phyloP scores from a whole-genome alignment of 2,888 invertebrate genomes.

The Ochlodes sylvanus region DNA sequence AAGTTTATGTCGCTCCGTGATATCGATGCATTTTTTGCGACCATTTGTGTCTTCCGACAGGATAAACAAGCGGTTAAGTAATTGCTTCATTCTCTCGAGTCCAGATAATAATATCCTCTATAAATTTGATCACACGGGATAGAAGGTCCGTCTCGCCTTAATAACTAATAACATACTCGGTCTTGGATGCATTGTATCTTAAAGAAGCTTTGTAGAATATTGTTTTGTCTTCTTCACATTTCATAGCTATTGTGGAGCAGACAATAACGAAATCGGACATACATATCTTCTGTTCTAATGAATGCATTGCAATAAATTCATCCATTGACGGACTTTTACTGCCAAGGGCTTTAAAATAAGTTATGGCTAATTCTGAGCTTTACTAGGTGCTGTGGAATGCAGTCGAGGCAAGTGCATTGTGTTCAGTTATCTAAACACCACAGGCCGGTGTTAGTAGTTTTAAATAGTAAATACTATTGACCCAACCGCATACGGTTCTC shows the following conservation, averaged over 20 bases:
- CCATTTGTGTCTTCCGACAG: slow-evolving; percentile 22
- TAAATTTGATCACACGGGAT: slow-evolving; percentile 30
- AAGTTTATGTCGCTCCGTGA: slow-evolving; percentile 9
- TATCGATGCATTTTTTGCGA: slow-evolving; percentile 30
- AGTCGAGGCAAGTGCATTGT: slow-evolving; percentile 56
- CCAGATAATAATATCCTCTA: slow-evolving; percentile 20
- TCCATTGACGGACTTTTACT: slow-evolving; percentile 32
- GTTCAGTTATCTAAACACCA: slow-evolving; percentile 73
- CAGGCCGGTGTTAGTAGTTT: slow-evolving; percentile 47
- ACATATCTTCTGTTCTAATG: slow-evolving; percentile 23
- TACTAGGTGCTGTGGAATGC: slow-evolving; percentile 66
- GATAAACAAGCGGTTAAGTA: slow-evolving; percentile 21
- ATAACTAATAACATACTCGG: background rate
- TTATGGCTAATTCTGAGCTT: slow-evolving; percentile 67
- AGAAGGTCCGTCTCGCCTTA: slow-evolving; percentile 4
- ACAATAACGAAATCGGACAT: slow-evolving; percentile 20
- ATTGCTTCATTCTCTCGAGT: slow-evolving; percentile 22
- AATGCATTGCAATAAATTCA: slow-evolving; percentile 23
- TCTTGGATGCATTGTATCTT: background rate
- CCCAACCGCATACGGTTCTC: slow-evolving; percentile 29
- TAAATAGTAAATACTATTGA: slow-evolving; percentile 41
- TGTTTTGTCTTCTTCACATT: background rate
- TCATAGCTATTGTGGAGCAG: slow-evolving; percentile 10
- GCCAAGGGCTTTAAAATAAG: slow-evolving; percentile 62
- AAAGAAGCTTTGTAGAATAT: slow-evolving; percentile 4